Evolutionary conservation across 2,888 invertebrate species (phyloP), one percentile per base, ranked within the genome.

Genomic region (Drosophila greeni): DNA sequence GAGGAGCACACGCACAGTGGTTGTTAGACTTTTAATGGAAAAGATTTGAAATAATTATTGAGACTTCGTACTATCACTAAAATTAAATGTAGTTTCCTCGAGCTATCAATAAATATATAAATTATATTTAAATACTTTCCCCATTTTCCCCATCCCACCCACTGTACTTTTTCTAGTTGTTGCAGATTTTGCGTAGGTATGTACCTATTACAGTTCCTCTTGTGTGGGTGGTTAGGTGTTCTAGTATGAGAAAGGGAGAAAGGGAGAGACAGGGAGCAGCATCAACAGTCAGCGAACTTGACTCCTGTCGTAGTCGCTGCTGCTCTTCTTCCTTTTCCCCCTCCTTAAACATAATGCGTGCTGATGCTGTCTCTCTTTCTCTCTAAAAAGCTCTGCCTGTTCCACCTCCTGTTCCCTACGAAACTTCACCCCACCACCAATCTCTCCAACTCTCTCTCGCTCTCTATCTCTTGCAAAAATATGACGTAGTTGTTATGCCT

Each of bases 331-430:
- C 23, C 29, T 20, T 8, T 11, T n/a, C 61, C 34, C n/a, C 9
- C 26, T 29, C 24, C 45, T 49, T 20, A 45, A 56, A 49, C 54
- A 66, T 55, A 60, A 70, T 76, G 72, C 73, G 72, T 73, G 66
- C 20, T n/a, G 20, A 5, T 39, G 23, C 47, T 53, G 29, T 48
- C 37, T 48, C 37, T 45, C 43, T n/a, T n/a, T 29, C 36, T 42
- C 16, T 40, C 31, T 20, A 12, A 61, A 33, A 51, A 60, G 40
- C 54, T 55, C 24, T 9, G 11, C 33, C n/a, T 23, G 16, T 11
- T 18, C 39, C 14, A 20, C 39, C 39, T 20, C 12, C 16, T 6
- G 16, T 16, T 16, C 26, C 34, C 20, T 31, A 31, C 12, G 20
- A 16, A 12, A 7, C 36, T 33, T n/a, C 39, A 12, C 14, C 24